Evolutionary conservation across 2,888 invertebrate genomes (phyloP).

Genomic region (Tipula helvola): DNA sequence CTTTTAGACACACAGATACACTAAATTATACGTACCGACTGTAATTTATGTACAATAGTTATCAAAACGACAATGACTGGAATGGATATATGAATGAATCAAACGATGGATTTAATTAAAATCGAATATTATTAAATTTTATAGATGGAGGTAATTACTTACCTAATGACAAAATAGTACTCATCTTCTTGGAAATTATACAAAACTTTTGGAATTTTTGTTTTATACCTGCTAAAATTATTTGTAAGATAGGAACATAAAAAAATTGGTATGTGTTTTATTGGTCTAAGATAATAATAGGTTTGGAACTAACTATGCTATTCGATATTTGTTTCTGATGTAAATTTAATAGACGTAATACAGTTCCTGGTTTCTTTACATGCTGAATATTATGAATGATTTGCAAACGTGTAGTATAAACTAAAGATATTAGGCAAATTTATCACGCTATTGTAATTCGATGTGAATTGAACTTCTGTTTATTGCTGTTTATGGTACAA

Average conservation of each 20-base stretch:
- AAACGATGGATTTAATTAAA: neutral
- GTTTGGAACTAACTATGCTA: neutral
- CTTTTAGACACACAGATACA: neutral
- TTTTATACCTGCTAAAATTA: neutral
- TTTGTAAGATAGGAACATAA: neutral
- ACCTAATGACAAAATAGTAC: neutral
- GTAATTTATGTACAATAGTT: neutral
- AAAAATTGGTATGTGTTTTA: neutral
- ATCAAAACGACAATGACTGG: neutral
- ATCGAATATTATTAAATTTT: neutral
- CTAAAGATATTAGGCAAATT: neutral
- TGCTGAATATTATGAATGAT: neutral
- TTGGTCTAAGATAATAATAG: neutral
- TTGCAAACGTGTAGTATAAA: neutral
- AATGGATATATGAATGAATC: neutral
- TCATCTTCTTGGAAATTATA: neutral
- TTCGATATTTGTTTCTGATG: neutral
- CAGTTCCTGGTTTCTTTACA: neutral
- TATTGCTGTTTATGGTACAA: too few relatives aligned
- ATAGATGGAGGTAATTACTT: neutral
- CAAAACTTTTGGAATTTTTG: neutral
- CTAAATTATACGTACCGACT: neutral
- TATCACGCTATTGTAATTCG: neutral
- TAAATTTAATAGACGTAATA: neutral
- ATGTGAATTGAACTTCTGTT: too few relatives aligned